phyloP scores from a whole-genome alignment of 2,888 invertebrate species.

The Cacoxenus indagator region DNA sequence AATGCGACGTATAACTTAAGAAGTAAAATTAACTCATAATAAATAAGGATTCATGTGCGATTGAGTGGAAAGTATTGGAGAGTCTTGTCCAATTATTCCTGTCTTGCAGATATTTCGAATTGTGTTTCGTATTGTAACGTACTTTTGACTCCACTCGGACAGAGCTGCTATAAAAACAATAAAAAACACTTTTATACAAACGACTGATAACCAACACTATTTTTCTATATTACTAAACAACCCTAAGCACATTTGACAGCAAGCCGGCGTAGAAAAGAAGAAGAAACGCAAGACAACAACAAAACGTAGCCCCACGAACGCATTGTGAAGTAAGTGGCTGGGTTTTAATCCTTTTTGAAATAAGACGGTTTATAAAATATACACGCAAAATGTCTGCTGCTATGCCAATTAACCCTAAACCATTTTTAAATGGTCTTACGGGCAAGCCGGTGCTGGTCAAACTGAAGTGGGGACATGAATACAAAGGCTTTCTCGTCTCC shows the following conservation, averaged over 20 bases:
- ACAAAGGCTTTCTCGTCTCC: conserved; percentile 97
- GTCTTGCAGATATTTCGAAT: no score
- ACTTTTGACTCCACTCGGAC: no score
- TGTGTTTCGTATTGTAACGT: no score
- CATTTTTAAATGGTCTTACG: conserved; percentile 96
- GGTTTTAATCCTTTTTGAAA: background rate
- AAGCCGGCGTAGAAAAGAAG: background rate
- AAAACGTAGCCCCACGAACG: conserved; percentile 44
- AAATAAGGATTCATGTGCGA: no score
- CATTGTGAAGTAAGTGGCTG: conserved; percentile 13
- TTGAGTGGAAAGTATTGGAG: no score
- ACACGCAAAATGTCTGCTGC: conserved; percentile 75
- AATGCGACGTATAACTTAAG: no score
- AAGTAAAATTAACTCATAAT: no score
- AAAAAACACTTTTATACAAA: no score
- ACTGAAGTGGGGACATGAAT: conserved; percentile 99
- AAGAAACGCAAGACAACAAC: conserved; percentile 32
- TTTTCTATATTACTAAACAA: background rate
- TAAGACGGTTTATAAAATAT: conserved; percentile 28
- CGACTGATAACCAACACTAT: conserved; percentile 11
- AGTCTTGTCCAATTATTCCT: no score
- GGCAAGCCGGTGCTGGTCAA: conserved; percentile 98
- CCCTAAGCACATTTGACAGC: background rate
- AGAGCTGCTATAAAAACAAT: no score
- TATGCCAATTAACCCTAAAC: conserved; percentile 99